A percentile compares a stretch with the other conserved stretches of the same genome.
Conservation (phyloP, 2,113 vertebrate species). For the Sitta europaea region DNA sequence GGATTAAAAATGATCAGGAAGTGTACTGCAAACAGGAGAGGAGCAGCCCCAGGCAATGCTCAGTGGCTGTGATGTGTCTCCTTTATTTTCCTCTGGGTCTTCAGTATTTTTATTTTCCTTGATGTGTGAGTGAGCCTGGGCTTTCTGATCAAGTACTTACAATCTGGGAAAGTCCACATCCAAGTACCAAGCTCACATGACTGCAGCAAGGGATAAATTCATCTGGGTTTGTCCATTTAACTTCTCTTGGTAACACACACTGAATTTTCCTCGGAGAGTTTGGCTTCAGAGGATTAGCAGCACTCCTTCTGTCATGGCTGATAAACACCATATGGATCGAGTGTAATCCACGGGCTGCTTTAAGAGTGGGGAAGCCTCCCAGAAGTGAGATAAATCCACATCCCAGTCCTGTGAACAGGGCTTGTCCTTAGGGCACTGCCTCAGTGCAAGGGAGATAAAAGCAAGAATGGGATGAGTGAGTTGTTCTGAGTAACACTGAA, state of each 20-base stretch:
- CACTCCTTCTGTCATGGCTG: background rate
- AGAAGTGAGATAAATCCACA: background rate
- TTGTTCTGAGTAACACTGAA: background rate
- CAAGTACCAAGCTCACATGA: background rate
- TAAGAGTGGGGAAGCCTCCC: background rate
- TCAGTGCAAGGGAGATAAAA: background rate
- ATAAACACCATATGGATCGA: slow-evolving; percentile 9
- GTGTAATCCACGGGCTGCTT: background rate
- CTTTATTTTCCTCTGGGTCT: background rate
- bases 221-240: background rate
- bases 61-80: rapidly evolving
- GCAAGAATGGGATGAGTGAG: rapidly evolving
- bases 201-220: background rate
- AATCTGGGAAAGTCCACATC: background rate
- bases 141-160: background rate
- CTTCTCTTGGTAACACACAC: background rate
- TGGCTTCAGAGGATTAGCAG: slow-evolving; percentile 4
- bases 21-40: background rate
- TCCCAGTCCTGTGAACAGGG: background rate
- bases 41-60: background rate
- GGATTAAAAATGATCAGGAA: background rate
- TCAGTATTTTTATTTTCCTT: background rate
- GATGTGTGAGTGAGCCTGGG: rapidly evolving
- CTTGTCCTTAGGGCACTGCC: background rate
- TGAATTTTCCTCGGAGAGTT: background rate